A percentile compares a stretch with the other conserved stretches of the same genome.
phyloP scores from a whole-genome alignment of 2,113 vertebrate genomes.

The Dryoscopus gambensis region DNA sequence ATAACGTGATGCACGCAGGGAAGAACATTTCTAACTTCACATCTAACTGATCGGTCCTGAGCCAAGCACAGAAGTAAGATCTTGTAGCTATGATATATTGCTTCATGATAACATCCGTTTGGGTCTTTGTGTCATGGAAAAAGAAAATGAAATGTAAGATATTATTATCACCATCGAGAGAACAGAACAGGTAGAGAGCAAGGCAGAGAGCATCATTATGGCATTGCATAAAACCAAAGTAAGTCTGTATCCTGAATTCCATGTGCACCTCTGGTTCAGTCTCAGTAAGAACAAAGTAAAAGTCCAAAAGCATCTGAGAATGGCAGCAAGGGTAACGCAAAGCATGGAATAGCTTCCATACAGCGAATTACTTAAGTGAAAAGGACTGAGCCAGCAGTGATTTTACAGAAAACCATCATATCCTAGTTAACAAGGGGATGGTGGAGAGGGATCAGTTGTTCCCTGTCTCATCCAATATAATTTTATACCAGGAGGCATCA shows the following conservation, averaged over 20 bases:
- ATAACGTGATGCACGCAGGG: neutral
- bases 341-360: neutral
- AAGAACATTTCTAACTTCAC: conserved; percentile 13
- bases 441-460: neutral
- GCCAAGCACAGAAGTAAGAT: neutral
- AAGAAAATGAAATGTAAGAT: neutral
- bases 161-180: neutral
- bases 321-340: neutral
- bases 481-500: neutral
- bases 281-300: neutral
- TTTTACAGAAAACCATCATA: neutral
- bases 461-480: neutral
- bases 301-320: neutral
- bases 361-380: neutral
- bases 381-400: neutral
- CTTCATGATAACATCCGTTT: neutral
- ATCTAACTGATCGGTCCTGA: neutral
- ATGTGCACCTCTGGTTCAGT: neutral
- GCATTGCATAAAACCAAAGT: neutral
- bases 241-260: neutral
- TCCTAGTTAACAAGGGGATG: neutral
- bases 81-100: neutral
- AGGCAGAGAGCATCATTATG: neutral
- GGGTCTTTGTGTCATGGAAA: neutral
- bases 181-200: neutral